Evolutionary conservation across 2,888 invertebrate genomes (phyloP), one percentile per base, ranked within the genome.

Genomic region (Rhaphigaster nebulosa): DNA sequence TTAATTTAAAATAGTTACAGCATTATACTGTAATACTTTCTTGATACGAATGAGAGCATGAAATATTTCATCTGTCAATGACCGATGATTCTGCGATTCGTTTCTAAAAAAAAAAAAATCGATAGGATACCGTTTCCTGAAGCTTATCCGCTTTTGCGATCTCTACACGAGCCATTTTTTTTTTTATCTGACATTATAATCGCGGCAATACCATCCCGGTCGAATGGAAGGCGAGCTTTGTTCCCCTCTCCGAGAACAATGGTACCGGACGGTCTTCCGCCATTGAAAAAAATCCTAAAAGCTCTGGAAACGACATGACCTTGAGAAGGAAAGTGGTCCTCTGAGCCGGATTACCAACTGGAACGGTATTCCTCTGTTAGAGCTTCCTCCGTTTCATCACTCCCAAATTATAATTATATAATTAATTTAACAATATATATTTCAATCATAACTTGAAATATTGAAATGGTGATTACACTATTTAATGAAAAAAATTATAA

Each of bases 241-340:
- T 20, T 45, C 45, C 15, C 26, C n/a, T 18, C 15, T 15, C 45
- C 84, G 45, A 13, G 84, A 50, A n/a, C 84, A 45, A 84, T 84
- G 45, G 45, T 50, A 84, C 84, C 84, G 84, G 84, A 84, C n/a
- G 45, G 45, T n/a, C 26, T 84, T 84, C 45, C 84, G 84, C 45
- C n/a, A 80, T 84, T 29, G 4, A 84, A 84, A 84, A 80, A 84
- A 76, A 20, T 18, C 23, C 54, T 23, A 0, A 60, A 80, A 80
- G 20, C 23, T 0, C 70, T 38, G 6, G 2, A 10, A 65, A 76
- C 70, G 20, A n/a, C 70, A 20, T 38, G 70, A 23, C 70, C 70
- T 76, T 76, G 70, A 38, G 8, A 34, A 76, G 70, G 70, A 76
- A 76, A 76, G 70, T 76, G 38, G 60, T 60, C 60, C 29, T 65